Base-by-base conservation (phyloP, 1,140 invertebrate genomes). In the Diabrotica virgifera region DNA sequence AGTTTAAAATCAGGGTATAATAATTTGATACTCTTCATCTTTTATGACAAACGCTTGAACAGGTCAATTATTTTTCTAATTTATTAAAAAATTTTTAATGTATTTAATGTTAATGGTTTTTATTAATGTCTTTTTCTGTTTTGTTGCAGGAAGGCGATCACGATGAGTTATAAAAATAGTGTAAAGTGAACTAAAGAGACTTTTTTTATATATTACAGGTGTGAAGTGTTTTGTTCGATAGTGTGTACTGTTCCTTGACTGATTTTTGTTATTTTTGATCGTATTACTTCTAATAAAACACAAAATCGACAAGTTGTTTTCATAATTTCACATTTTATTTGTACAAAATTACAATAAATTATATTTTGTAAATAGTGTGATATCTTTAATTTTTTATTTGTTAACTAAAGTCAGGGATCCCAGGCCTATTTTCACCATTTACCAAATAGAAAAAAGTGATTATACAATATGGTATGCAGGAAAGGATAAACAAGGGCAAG, bases 341-440 rank as follows among this genome's bases (percentile, higher is more conserved):
- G 66, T 68, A 68, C 63, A 68, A 68, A 68, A 56, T 63, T 54
- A 46, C 51, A 62, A 62, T 62, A 69, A 69, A 69, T 67, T 67
- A 70, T 70, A 71, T 65, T 71, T 70, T 65, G 14, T 14, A 58
- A 46, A 54, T 50, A 64, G 92, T 79, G 88, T 89, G 93, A 98
- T 96, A 24, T 24, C 24, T 24, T 24, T 24, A 2, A 2, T 24
- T 24, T 46, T 46, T 46, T 46, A 46, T 46, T 46, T 46, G 24
- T 24, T 24, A 24, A 24, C 24, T 24, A 24, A n/a, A n/a, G n/a
- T n/a, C n/a, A n/a, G 40, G 11, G 11, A 46, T 46, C n/a, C n/a
- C n/a, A n/a, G n/a, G n/a, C n/a, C n/a, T n/a, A n/a, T n/a, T n/a
- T n/a, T n/a, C n/a, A n/a, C n/a, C n/a, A n/a, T n/a, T n/a, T n/a